A percentile compares a stretch with the other conserved stretches of the same genome.
phyloP scores from a whole-genome alignment of 2,888 invertebrate species.

The Yponomeuta evonymella region DNA sequence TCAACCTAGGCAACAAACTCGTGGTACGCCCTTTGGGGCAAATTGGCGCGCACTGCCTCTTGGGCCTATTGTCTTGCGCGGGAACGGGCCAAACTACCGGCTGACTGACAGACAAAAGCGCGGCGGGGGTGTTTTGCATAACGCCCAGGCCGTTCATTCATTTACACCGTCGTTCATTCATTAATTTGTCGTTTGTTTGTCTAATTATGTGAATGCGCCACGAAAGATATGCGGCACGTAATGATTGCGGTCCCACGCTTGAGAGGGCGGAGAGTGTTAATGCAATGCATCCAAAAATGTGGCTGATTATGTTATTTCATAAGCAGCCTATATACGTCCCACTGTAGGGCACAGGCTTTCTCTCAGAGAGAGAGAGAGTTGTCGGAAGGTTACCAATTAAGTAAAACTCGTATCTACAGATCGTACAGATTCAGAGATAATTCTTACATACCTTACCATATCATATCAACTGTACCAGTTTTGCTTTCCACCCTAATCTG shows the following conservation, averaged over 20 bases:
- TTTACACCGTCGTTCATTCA: background rate
- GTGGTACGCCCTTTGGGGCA: background rate
- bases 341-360: no score
- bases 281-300: no score
- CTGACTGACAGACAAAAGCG: background rate
- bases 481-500: no score
- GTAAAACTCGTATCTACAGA: no score
- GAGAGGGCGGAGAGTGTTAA: background rate
- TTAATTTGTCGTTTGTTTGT: background rate
- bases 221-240: background rate
- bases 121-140: conserved; percentile 1
- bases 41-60: background rate
- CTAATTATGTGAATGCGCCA: background rate
- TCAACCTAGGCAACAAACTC: background rate
- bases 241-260: background rate
- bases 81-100: background rate
- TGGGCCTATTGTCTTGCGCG: background rate
- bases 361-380: no score
- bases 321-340: no score
- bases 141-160: background rate
- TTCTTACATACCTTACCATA: no score
- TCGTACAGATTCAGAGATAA: no score
- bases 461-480: no score
- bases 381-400: no score
- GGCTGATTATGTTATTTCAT: no score